A percentile compares a stretch with the other conserved stretches of the same genome.
These are phyloP conservation scores for Ceratina japonica DNA, from an alignment of 1,140 invertebrate species.

Conservation along the genomic window DNA sequence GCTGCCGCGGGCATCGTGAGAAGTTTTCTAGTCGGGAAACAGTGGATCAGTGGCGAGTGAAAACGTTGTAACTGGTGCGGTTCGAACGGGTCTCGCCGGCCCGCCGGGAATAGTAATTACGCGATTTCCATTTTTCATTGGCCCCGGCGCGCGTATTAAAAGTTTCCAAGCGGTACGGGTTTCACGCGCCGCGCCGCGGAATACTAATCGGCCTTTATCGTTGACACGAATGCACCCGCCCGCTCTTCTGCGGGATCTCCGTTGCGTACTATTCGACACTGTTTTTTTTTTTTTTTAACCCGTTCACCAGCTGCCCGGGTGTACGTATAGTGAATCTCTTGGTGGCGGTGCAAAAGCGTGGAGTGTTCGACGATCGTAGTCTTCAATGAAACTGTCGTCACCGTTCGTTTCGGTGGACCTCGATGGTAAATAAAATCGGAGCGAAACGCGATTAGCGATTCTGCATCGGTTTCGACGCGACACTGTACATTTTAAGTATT, in stretches of 20 bases:
- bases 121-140: conserved; percentile 51
- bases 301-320: not conserved
- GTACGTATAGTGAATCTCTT: too few relatives aligned
- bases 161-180: conserved; percentile 22
- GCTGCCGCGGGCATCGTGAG: too few relatives aligned
- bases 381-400: not conserved
- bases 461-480: not conserved
- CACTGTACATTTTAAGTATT: conserved; percentile 21
- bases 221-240: conserved; percentile 26
- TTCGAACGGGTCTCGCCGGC: conserved; percentile 27
- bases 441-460: conserved; percentile 7
- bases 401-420: not conserved
- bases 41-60: conserved; percentile 9
- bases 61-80: conserved; percentile 25
- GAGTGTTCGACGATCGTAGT: not conserved
- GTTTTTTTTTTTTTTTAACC: not conserved
- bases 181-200: conserved; percentile 13
- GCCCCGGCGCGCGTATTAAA: conserved; percentile 6
- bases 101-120: conserved; percentile 40
- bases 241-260: not conserved
- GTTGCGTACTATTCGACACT: not conserved
- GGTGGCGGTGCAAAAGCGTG: not conserved
- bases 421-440: not conserved
- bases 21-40: not conserved
- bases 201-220: conserved; percentile 49